Evolutionary conservation across 2,888 invertebrate genomes (phyloP).

Genomic region (Ctena decussata): DNA sequence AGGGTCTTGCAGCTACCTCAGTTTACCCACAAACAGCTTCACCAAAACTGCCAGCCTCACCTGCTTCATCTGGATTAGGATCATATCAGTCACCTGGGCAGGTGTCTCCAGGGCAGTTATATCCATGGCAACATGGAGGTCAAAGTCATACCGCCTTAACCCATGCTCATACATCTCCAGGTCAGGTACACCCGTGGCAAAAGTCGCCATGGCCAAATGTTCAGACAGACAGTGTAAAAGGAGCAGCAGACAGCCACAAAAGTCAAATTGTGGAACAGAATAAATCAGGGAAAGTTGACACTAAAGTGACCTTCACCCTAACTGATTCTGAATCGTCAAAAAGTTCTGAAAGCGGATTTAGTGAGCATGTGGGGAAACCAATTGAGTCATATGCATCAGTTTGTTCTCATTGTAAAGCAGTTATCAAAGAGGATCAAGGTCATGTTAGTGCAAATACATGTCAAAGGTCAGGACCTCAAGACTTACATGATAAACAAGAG

Average conservation of each 20-base stretch:
- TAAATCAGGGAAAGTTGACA: neutral
- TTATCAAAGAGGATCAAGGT: slow-evolving; percentile 13
- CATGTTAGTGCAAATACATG: slow-evolving; percentile 17
- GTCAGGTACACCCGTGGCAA: slow-evolving; percentile 27
- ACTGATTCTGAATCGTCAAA: slow-evolving; percentile 71
- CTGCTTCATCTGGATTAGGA: slow-evolving; percentile 32
- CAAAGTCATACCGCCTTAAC: slow-evolving; percentile 36
- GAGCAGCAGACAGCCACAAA: neutral
- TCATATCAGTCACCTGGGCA: slow-evolving; percentile 57
- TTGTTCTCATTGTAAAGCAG: slow-evolving; percentile 68
- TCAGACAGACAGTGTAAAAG: neutral
- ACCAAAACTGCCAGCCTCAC: slow-evolving; percentile 54
- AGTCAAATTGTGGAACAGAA: neutral
- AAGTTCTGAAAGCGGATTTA: slow-evolving; percentile 78
- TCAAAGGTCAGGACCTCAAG: neutral
- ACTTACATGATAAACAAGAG: neutral
- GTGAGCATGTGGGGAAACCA: slow-evolving; percentile 65
- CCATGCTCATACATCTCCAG: slow-evolving; percentile 46
- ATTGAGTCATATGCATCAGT: slow-evolving; percentile 72
- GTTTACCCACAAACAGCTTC: slow-evolving; percentile 5
- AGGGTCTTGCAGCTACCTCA: slow-evolving; percentile 19
- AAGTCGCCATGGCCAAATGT: neutral
- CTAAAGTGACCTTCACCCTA: slow-evolving; percentile 72
- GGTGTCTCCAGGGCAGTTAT: slow-evolving; percentile 54
- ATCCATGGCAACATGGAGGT: slow-evolving; percentile 42